phyloP scores from a whole-genome alignment of 2,888 invertebrate genomes.

The Drosophila silvestris region DNA sequence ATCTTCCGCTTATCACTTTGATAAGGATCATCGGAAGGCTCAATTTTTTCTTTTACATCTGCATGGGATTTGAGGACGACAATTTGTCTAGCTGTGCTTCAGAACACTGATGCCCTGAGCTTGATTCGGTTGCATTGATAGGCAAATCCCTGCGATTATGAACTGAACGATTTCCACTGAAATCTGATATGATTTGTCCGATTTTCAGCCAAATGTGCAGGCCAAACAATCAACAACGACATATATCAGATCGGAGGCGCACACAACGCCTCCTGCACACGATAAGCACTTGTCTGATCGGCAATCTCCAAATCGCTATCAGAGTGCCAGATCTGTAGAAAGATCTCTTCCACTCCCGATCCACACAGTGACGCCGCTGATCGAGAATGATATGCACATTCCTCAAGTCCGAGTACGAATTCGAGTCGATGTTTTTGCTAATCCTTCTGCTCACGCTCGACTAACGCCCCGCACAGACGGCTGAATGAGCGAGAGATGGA shows the following conservation, averaged over 20 bases:
- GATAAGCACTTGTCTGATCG: conserved; percentile 78
- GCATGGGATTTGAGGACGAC: conserved; percentile 42
- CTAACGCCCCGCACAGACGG: conserved; percentile 70
- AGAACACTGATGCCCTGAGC: conserved; percentile 4
- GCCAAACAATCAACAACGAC: conserved; percentile 27
- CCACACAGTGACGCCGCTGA: conserved; percentile 44
- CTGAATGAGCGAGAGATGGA: background rate
- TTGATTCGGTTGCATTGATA: conserved; percentile 66
- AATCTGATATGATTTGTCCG: conserved; percentile 63
- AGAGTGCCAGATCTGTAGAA: conserved; percentile 41
- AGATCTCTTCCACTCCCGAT: conserved; percentile 32
- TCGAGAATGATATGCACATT: conserved; percentile 78
- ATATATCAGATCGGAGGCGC: conserved; percentile 44
- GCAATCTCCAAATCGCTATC: conserved; percentile 59
- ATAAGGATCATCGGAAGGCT: background rate
- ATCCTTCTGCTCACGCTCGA: conserved; percentile 70
- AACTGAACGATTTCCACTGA: conserved; percentile 57
- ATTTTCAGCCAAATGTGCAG: conserved; percentile 47
- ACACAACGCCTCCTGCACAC: conserved; percentile 42
- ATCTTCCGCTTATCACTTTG: conserved; percentile 1
- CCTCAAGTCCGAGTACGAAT: conserved; percentile 25
- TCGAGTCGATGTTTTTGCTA: conserved; percentile 40
- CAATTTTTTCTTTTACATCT: conserved; percentile 25
- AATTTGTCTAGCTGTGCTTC: conserved; percentile 42
- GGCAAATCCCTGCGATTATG: conserved; percentile 58